Percentiles rank a stretch among this genome's conserved stretches.
These are phyloP conservation scores for Pluvianellus socialis DNA, from an alignment of 2,113 vertebrate species.

Conservation along the genomic window DNA sequence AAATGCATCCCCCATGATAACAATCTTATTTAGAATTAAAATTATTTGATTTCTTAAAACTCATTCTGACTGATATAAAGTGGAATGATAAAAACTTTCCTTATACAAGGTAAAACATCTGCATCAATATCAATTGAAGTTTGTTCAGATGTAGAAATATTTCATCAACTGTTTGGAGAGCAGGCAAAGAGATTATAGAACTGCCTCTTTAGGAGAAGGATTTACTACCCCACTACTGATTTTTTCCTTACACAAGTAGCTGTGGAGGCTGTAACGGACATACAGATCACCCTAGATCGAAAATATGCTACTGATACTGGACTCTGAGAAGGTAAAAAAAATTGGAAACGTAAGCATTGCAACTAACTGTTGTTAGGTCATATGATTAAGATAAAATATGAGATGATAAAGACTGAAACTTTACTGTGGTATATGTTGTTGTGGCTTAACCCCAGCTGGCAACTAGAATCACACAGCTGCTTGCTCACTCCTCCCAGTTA, in stretches of 20 bases:
- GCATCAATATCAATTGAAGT: background rate
- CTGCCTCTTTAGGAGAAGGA: background rate
- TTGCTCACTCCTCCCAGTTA: background rate
- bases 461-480: background rate
- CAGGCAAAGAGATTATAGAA: background rate
- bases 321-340: background rate
- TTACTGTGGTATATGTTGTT: background rate
- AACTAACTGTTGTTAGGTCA: background rate
- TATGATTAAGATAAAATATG: background rate
- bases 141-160: background rate
- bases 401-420: background rate
- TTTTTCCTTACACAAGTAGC: background rate
- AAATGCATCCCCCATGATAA: background rate
- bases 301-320: background rate
- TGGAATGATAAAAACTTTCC: background rate
- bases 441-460: background rate
- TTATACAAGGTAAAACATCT: background rate
- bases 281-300: background rate
- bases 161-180: background rate
- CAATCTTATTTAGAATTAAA: background rate
- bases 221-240: background rate
- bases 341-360: background rate
- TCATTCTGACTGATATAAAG: background rate
- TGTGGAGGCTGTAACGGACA: background rate
- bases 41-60: background rate